A percentile compares a stretch with the other conserved stretches of the same genome.
Evolutionary conservation across 2,888 invertebrate species (phyloP).

Genomic region (Zaprionus bogoriensis): DNA sequence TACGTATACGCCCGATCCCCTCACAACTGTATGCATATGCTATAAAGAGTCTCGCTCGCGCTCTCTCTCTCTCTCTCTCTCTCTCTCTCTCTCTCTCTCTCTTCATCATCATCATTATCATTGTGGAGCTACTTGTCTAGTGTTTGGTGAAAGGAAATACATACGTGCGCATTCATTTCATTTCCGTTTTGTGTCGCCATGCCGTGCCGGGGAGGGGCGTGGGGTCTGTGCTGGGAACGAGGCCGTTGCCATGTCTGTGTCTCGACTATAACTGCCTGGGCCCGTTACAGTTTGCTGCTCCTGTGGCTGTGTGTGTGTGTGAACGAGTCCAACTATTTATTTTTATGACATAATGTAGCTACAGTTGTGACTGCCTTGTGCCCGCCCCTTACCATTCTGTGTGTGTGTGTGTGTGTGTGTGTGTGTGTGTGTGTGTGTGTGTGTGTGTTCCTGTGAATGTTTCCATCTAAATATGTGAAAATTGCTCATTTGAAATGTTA

Average conservation of each 20-base stretch:
- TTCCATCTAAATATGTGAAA: constrained; percentile 74
- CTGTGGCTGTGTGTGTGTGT: constrained; percentile 9
- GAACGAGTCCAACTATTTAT: constrained; percentile 66
- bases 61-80: too few species aligned
- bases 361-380: constrained; percentile 40
- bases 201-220: neutral
- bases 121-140: constrained; percentile 24
- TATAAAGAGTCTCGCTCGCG: neutral
- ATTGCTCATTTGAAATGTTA: constrained; percentile 73
- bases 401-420: constrained; percentile 34
- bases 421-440: constrained; percentile 26
- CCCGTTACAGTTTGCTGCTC: constrained; percentile 14
- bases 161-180: constrained; percentile 50
- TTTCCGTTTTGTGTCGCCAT: constrained; percentile 47
- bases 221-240: neutral
- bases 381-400: neutral
- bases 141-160: constrained; percentile 57
- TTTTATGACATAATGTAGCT: constrained; percentile 72
- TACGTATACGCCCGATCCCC: constrained; percentile 28
- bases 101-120: constrained; percentile 64
- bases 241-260: constrained; percentile 49
- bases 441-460: constrained; percentile 41
- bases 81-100: too few species aligned
- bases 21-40: constrained; percentile 7
- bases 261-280: constrained; percentile 47